phyloP scores from a whole-genome alignment of 1,140 invertebrate genomes.

The Drosophila sproati region DNA sequence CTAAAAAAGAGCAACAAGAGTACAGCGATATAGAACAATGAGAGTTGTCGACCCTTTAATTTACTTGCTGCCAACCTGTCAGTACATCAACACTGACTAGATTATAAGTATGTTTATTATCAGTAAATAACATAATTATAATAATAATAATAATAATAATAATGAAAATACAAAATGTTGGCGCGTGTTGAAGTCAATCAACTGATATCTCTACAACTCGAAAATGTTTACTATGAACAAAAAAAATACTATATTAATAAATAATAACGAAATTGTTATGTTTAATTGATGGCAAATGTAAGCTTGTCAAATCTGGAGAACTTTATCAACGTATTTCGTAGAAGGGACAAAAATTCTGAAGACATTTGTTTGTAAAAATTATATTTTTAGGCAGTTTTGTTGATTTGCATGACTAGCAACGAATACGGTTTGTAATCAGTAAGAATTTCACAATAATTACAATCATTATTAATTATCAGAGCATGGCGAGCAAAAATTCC shows the following conservation, averaged over 20 bases:
- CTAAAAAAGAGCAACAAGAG: background rate
- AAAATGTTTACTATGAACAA: background rate
- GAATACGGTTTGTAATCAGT: background rate
- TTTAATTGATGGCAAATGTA: background rate
- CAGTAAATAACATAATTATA: background rate
- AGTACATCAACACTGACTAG: background rate
- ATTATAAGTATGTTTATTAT: no score
- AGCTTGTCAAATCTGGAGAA: no score
- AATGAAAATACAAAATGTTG: background rate
- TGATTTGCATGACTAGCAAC: no score
- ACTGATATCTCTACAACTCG: constrained; percentile 1
- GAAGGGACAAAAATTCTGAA: no score
- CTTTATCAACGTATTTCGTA: no score
- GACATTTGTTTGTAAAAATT: no score
- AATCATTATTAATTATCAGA: background rate
- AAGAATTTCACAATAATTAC: constrained; percentile 15
- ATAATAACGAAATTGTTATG: background rate
- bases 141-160: constrained; percentile 1
- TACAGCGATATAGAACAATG: background rate
- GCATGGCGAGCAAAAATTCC: background rate
- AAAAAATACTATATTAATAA: background rate
- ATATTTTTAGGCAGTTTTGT: no score
- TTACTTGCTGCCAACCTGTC: constrained; percentile 9
- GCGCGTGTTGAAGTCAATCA: background rate
- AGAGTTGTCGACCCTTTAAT: background rate